Evolutionary conservation across 2,888 invertebrate species (phyloP).

Genomic region (Drosophila nr. fundita): DNA sequence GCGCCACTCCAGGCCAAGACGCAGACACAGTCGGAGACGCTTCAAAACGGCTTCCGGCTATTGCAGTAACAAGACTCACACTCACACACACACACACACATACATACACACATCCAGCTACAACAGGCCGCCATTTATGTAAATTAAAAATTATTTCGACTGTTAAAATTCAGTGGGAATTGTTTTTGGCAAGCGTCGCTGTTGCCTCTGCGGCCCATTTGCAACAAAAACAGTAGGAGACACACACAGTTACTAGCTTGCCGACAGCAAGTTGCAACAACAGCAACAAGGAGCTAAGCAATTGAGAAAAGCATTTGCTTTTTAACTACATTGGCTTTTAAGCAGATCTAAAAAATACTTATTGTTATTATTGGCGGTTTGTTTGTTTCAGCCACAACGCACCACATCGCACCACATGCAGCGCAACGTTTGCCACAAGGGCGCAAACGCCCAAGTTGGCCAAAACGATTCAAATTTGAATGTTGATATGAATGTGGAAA

Average conservation of each 20-base stretch:
- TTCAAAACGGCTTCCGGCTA: constrained; percentile 56
- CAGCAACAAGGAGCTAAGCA: constrained; percentile 48
- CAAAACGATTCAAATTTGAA: constrained; percentile 39
- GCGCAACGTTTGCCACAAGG: constrained; percentile 2
- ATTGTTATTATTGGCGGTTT: constrained; percentile 75
- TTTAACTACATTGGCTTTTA: constrained; percentile 80
- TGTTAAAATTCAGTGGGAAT: constrained; percentile 77
- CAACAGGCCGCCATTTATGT: constrained; percentile 73
- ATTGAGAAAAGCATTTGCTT: constrained; percentile 75
- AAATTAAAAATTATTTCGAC: constrained; percentile 78
- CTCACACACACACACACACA: constrained; percentile 3
- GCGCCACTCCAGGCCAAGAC: constrained; percentile 37
- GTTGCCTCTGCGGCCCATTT: constrained; percentile 50
- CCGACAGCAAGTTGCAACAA: constrained; percentile 12
- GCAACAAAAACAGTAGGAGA: constrained; percentile 39
- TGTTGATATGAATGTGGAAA: constrained; percentile 18
- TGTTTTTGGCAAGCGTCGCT: constrained; percentile 72
- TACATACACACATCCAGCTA: constrained; percentile 6
- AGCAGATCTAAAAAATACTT: constrained; percentile 75
- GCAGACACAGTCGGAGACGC: constrained; percentile 47
- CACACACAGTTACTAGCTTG: constrained; percentile 11
- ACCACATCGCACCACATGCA: constrained; percentile 38
- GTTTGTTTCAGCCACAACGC: constrained; percentile 46
- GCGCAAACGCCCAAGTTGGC: constrained; percentile 26
- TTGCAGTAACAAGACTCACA: constrained; percentile 24